Base-by-base conservation (phyloP, 2,797 vertebrate genomes). In the Onychomys leucogaster region DNA sequence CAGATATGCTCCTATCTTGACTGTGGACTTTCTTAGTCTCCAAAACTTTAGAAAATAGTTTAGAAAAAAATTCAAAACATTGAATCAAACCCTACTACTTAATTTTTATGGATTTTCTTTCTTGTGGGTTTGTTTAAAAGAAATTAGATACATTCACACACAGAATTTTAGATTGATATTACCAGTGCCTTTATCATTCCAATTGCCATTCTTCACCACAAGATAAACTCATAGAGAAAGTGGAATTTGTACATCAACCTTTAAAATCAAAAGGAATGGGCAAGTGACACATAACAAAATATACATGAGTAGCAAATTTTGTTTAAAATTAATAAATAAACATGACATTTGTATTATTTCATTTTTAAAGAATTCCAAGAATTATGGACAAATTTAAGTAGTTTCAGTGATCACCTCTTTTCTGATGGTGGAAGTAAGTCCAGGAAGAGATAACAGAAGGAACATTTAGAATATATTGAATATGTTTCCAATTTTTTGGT, bases 1-100 rank as follows among this genome's bases (percentile, higher is more conserved):
- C 1, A 23, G 11, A 49, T 59, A 12, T 61, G 2, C 1, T 6
- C 14, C 0, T 19, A 21, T 17, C 49, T 59, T n/a, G 14, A 52
- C 29, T 57, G 19, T 43, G 4, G 11, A 32, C 3, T 17, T 34
- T 75, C 5, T 32, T 0, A 67, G 19, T 4, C 16, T 94, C 5
- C 1, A 8, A 49, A 75, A 41, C 5, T 25, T 11, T 76, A 57
- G 6, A 9, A 65, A 87, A 32, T 3, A 81, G 21, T 59, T 91
- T 57, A 5, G 5, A 21, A 25, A 6, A 6, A 59, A n/a, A 61
- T 25, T 57, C 5, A 41, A 37, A 71, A 49, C 11, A 3, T 27
- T 46, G 5, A 83, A 61, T 43, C 8, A 34, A 63, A 37, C 13
- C 6, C 8, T 4, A 71, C 4, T 34, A 59, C 11, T 23, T 73